A percentile compares a stretch with the other conserved stretches of the same genome.
Evolutionary conservation across 2,888 invertebrate species (phyloP).

Genomic region (Agrochola macilenta): DNA sequence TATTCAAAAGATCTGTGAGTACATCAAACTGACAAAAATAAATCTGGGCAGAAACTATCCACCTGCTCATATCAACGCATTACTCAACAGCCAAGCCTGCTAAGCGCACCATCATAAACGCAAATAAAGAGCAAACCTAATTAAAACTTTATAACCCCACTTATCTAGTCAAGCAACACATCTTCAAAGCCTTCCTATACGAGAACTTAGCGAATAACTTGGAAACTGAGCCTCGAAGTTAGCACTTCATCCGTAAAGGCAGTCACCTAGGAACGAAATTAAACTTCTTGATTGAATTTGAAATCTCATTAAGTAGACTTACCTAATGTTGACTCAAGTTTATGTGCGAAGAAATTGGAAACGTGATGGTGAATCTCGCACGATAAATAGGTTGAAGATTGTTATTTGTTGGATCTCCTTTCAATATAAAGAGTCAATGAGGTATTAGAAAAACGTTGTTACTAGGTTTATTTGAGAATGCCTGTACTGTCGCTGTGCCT

Average conservation of each 20-base stretch:
- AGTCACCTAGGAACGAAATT: slow-evolving; percentile 57
- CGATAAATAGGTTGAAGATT: slow-evolving; percentile 19
- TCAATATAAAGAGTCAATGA: slow-evolving; percentile 11
- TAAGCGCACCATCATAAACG: slow-evolving; percentile 22
- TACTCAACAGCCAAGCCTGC: neutral
- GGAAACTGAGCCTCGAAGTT: slow-evolving; percentile 44
- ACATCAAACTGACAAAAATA: neutral
- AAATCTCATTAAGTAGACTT: slow-evolving; percentile 66
- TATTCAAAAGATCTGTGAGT: neutral
- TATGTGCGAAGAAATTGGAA: slow-evolving; percentile 31
- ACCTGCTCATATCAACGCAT: neutral
- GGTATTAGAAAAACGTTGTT: slow-evolving; percentile 6
- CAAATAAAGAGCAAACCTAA: slow-evolving; percentile 44
- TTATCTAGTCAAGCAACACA: slow-evolving; percentile 19
- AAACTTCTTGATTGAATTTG: slow-evolving; percentile 73
- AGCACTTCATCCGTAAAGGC: slow-evolving; percentile 61
- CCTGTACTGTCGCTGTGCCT: neutral
- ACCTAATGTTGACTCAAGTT: slow-evolving; percentile 35
- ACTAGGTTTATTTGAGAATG: neutral
- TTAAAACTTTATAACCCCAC: slow-evolving; percentile 49
- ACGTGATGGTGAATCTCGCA: slow-evolving; percentile 12
- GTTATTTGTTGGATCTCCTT: slow-evolving; percentile 19
- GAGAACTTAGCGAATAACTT: slow-evolving; percentile 52
- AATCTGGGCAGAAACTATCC: no score
- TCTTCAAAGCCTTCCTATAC: slow-evolving; percentile 39